phyloP scores from a whole-genome alignment of 2,888 invertebrate genomes.

The Mamestra brassicae region DNA sequence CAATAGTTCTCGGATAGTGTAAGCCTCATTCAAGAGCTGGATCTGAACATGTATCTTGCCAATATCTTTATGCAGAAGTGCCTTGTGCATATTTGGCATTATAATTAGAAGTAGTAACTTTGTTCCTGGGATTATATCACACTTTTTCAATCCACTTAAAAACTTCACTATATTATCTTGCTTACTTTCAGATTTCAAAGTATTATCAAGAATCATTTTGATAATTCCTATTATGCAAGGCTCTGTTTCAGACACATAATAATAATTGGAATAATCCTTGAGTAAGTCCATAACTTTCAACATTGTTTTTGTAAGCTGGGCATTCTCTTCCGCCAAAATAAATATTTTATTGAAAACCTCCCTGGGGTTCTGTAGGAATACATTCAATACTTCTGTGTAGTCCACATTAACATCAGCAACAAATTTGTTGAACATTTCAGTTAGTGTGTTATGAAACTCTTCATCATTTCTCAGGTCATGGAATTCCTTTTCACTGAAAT shows the following conservation, averaged over 20 bases:
- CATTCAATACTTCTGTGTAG: constrained; percentile 75
- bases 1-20: constrained; percentile 74
- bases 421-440: constrained; percentile 84
- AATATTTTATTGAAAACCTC: constrained; percentile 80
- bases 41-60: constrained; percentile 74
- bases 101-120: constrained; percentile 81
- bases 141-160: constrained; percentile 76
- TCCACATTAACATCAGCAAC: constrained; percentile 75
- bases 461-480: constrained; percentile 70
- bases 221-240: constrained; percentile 77
- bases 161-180: constrained; percentile 79
- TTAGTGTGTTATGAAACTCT: constrained; percentile 74
- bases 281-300: constrained; percentile 78
- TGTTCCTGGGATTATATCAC: constrained; percentile 73
- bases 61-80: constrained; percentile 75
- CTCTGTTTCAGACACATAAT: constrained; percentile 81
- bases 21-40: constrained; percentile 75
- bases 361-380: constrained; percentile 84
- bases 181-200: constrained; percentile 73
- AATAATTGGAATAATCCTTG: constrained; percentile 78
- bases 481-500: constrained; percentile 76
- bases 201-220: constrained; percentile 71
- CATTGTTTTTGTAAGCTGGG: constrained; percentile 81
- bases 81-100: constrained; percentile 83
- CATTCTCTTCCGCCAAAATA: constrained; percentile 78